Conservation (phyloP, 2,797 vertebrate species). For the Octomys mimax region DNA sequence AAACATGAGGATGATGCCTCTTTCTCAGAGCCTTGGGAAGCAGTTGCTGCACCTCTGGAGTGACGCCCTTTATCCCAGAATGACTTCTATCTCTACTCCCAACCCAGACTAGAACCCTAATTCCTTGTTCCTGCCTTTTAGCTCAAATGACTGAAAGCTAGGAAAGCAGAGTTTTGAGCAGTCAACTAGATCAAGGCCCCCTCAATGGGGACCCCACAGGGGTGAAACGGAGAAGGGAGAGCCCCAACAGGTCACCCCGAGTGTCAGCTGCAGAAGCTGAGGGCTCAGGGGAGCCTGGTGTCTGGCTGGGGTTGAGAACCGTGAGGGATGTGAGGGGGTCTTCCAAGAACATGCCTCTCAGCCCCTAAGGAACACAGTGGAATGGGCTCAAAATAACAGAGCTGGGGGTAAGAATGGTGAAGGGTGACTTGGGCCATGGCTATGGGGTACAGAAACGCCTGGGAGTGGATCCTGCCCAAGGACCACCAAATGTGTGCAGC, state of each 20-base stretch:
- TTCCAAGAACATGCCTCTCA: neutral
- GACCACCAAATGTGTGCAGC: neutral
- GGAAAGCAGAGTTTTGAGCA: neutral
- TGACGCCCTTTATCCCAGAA: constrained; percentile 38
- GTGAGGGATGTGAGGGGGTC: neutral
- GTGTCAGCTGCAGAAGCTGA: neutral
- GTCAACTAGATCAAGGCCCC: neutral
- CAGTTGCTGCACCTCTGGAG: neutral
- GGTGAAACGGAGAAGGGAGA: neutral
- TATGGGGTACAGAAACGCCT: neutral
- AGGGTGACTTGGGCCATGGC: neutral
- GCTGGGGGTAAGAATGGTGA: neutral
- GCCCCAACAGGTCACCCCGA: neutral
- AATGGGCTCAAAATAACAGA: neutral
- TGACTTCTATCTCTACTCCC: neutral
- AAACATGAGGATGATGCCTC: neutral
- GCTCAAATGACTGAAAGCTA: neutral
- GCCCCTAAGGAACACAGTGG: neutral
- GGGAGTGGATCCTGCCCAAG: neutral
- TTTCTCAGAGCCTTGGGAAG: constrained; percentile 33
- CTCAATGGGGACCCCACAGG: neutral
- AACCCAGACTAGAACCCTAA: neutral
- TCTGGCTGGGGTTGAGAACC: fast-evolving
- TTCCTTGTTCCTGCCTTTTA: neutral
- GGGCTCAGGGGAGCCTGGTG: neutral